Percentiles rank a stretch among this genome's conserved stretches.
Conservation (phyloP, 2,797 vertebrate species). For the Premnoplex brunnescens region DNA sequence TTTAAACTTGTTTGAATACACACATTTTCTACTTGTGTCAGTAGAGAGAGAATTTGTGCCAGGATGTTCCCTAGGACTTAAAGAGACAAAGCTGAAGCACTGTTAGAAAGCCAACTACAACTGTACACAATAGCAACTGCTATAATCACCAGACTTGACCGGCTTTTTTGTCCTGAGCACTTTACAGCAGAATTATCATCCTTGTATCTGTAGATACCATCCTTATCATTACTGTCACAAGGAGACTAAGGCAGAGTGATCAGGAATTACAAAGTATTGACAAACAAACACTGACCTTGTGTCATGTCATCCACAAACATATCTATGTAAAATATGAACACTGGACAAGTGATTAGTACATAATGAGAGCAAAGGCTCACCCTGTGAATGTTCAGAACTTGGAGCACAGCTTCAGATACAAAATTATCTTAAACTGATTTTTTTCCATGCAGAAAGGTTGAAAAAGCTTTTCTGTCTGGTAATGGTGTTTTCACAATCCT, state of each 20-base stretch:
- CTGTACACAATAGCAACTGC: background rate
- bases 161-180: background rate
- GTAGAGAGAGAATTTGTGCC: background rate
- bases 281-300: rapidly evolving
- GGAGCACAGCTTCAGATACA: background rate
- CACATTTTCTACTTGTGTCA: background rate
- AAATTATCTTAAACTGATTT: background rate
- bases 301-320: background rate
- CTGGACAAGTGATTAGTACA: background rate
- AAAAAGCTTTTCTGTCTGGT: background rate
- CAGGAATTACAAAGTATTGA: background rate
- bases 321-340: background rate
- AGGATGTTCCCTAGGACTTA: background rate
- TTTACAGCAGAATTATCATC: background rate
- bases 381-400: background rate
- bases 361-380: background rate
- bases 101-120: background rate
- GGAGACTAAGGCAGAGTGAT: background rate
- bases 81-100: background rate
- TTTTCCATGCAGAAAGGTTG: background rate
- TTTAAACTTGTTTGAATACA: background rate
- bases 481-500: background rate
- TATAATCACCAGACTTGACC: background rate
- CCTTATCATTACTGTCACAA: background rate
- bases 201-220: background rate